A percentile compares a stretch with the other conserved stretches of the same genome.
These are phyloP conservation scores for Ophioninae sp. DNA, from an alignment of 2,888 invertebrate species.

Conservation along the genomic window DNA sequence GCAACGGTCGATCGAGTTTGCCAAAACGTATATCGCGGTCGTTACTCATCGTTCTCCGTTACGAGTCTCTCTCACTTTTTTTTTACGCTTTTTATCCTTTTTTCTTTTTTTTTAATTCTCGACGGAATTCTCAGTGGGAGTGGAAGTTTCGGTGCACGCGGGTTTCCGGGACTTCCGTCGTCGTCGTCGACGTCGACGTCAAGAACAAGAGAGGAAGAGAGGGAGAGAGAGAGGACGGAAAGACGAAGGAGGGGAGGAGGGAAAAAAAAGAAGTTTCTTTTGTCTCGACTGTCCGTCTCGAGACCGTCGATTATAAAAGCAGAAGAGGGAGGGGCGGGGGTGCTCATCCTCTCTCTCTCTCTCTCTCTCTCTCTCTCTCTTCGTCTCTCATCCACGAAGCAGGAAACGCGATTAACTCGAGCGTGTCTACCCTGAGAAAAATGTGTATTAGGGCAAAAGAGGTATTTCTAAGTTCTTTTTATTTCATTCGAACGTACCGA, in stretches of 20 bases:
- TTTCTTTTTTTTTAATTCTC: too few species aligned
- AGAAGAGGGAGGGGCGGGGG: slow-evolving; percentile 11
- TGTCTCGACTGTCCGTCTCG: slow-evolving; percentile 60
- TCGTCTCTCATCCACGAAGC: slow-evolving; percentile 32
- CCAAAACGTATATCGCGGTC: too few species aligned
- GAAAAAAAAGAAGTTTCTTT: slow-evolving; percentile 58
- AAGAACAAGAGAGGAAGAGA: background rate
- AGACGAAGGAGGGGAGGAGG: slow-evolving; percentile 36
- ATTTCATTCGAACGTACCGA: too few species aligned
- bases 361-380: slow-evolving; percentile 38
- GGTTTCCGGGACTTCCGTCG: too few species aligned
- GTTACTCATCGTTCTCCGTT: too few species aligned
- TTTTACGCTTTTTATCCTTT: too few species aligned
- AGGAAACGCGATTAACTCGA: slow-evolving; percentile 64
- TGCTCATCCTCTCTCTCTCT: slow-evolving; percentile 41
- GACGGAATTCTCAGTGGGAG: background rate
- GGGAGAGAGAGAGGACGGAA: slow-evolving; percentile 31
- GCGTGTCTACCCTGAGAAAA: slow-evolving; percentile 59
- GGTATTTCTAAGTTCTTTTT: background rate
- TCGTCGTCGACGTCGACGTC: too few species aligned
- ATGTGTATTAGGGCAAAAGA: slow-evolving; percentile 41
- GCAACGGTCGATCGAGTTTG: too few species aligned
- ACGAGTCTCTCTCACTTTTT: too few species aligned
- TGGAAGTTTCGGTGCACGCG: too few species aligned
- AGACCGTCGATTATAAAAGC: slow-evolving; percentile 57